Base-by-base conservation (phyloP, 2,888 invertebrate species). In the Bombyx huttoni region DNA sequence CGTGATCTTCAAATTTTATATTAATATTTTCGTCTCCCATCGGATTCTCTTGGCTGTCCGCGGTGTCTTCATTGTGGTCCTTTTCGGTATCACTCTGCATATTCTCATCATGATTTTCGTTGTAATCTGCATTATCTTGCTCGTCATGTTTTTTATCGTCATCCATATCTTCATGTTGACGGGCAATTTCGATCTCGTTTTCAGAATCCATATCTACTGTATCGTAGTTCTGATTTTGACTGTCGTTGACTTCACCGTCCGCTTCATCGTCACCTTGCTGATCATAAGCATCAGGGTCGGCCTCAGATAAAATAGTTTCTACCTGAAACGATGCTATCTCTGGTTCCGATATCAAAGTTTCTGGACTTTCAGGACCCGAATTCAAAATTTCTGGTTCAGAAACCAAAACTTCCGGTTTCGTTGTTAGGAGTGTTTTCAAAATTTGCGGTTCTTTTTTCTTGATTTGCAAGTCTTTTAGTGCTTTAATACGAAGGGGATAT, bases 261-360 rank as follows among this genome's bases (percentile, higher is more conserved):
- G 55, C 62, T 54, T 75, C 77, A 13, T 76, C 78, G 0, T 78
- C 74, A 5, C 53, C 73, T 60, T 57, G 67, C 47, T 71, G 70
- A 33, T 80, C 78, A 56, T 75, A 85, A 1, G 69, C 73, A 57
- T 82, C 83, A 0, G 80, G 80, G 59, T 85, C 86, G 0, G 88
- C 89, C 60, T 89, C 89, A 0, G 88, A 80, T 46, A 89, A 64
- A 55, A 89, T 88, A 34, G 89, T 65, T 64, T 89, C 89, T 13
- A 89, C 89, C 75, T 89, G 89, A 58, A 89, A 89, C 13, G 88
- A 87, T 10, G 89, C 82, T 49, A 89, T 84, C 70, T 89, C 89
- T 8, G 89, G 89, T 61, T 89, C 88, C 1, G 89, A 89, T 65
- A 89, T 87, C 51, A 89, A 68, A 9, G 88, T 88, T 63, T 89